Evolutionary conservation across 2,113 vertebrate genomes (phyloP).

Genomic region (Illadopsis cleaveri): DNA sequence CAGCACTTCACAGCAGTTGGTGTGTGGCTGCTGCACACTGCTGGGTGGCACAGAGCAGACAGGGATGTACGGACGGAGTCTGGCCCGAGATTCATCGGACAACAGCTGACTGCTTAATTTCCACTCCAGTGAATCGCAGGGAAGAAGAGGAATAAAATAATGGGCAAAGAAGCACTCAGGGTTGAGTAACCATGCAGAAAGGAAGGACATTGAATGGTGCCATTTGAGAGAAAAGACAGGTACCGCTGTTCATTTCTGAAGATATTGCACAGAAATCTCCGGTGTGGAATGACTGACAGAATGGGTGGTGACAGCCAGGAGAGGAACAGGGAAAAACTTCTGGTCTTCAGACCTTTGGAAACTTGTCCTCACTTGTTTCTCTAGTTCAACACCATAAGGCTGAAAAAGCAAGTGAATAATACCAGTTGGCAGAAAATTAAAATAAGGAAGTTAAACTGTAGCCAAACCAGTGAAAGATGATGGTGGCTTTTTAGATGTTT

Average conservation of each 20-base stretch:
- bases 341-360: not conserved
- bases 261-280: not conserved
- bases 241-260: not conserved
- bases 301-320: not conserved
- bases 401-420: not conserved
- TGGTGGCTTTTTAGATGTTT: not conserved
- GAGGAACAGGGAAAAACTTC: not conserved
- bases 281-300: not conserved
- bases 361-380: not conserved
- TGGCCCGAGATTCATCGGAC: rapidly evolving
- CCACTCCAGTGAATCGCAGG: not conserved
- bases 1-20: not conserved
- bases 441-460: not conserved
- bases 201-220: not conserved
- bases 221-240: not conserved
- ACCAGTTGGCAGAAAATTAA: not conserved
- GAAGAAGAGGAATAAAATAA: not conserved
- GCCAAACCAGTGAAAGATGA: not conserved
- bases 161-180: not conserved
- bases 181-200: not conserved
- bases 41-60: not conserved
- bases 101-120: not conserved
- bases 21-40: not conserved
- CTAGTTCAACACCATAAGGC: not conserved
- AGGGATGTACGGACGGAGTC: rapidly evolving